Percentiles rank a stretch among this genome's conserved stretches.
These are phyloP conservation scores for Thera obeliscata DNA, from an alignment of 2,888 invertebrate genomes.

Conservation along the genomic window DNA sequence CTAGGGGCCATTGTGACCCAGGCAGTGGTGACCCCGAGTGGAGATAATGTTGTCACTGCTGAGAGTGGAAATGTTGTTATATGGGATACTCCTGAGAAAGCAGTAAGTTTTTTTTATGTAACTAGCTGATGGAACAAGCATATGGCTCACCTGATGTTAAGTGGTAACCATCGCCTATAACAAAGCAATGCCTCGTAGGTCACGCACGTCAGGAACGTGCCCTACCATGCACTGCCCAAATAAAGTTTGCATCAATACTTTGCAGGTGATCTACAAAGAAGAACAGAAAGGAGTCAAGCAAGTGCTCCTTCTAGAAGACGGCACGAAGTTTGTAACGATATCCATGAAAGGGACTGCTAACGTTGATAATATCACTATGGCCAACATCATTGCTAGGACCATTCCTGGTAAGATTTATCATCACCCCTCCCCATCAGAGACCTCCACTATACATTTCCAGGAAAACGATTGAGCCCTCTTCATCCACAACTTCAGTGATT, in stretches of 20 bases:
- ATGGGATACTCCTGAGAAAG: constrained; percentile 87
- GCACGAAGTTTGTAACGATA: constrained; percentile 89
- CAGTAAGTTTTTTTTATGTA: constrained; percentile 4
- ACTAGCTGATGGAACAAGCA: not conserved
- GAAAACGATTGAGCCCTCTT: no score
- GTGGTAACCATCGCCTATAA: no score
- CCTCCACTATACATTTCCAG: no score
- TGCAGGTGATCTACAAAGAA: constrained; percentile 90
- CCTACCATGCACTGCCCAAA: no score
- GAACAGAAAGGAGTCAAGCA: constrained; percentile 92
- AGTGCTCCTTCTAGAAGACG: constrained; percentile 89
- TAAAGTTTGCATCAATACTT: not conserved
- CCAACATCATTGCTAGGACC: constrained; percentile 87
- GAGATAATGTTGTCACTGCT: constrained; percentile 93
- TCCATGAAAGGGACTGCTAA: constrained; percentile 87
- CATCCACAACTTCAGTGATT: no score
- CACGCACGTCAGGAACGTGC: no score
- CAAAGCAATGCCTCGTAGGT: no score
- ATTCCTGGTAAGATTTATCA: constrained; percentile 86
- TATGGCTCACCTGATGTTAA: no score
- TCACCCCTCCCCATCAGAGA: no score
- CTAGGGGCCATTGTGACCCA: constrained; percentile 97
- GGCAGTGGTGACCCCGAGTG: constrained; percentile 93
- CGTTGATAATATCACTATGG: constrained; percentile 87
- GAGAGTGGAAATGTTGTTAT: constrained; percentile 96